Evolutionary conservation across 2,888 invertebrate genomes (phyloP).

Genomic region (Halictus quadricinctus): DNA sequence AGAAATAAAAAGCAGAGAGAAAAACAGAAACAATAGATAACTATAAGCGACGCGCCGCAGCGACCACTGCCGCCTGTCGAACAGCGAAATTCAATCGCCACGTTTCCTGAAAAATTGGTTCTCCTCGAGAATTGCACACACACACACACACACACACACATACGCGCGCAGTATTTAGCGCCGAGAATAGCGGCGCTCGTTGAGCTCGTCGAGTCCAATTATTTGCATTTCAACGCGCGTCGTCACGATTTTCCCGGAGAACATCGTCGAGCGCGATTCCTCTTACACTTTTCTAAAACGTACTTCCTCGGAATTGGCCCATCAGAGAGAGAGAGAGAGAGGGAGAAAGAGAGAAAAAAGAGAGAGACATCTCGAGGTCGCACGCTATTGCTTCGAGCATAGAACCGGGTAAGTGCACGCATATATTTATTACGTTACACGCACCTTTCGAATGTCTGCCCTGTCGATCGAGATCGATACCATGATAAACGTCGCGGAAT

Average conservation of each 20-base stretch:
- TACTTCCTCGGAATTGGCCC: constrained; percentile 33
- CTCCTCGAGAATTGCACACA: neutral
- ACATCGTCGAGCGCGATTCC: constrained; percentile 1
- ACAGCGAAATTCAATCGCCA: neutral
- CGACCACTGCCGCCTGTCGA: neutral
- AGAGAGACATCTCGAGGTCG: constrained; percentile 14
- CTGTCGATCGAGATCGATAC: constrained; percentile 22
- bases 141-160: neutral
- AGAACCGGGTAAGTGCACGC: constrained; percentile 42
- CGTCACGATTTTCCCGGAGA: neutral
- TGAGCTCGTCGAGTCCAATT: neutral
- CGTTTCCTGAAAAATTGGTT: neutral
- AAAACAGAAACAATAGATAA: neutral
- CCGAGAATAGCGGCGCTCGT: neutral
- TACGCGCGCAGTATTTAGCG: neutral
- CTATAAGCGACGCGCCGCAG: neutral
- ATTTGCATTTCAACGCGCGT: neutral
- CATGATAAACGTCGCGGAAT: neutral
- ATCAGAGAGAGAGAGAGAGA: neutral
- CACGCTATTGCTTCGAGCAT: constrained; percentile 37
- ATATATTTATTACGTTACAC: constrained; percentile 42
- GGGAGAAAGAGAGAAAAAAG: constrained; percentile 35
- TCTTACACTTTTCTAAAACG: constrained; percentile 29
- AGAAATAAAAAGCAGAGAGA: neutral
- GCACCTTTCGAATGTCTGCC: constrained; percentile 37